Evolutionary conservation across 1,140 invertebrate species (phyloP), one percentile per base, ranked within the genome.

Genomic region (Cyclina sinensis): DNA sequence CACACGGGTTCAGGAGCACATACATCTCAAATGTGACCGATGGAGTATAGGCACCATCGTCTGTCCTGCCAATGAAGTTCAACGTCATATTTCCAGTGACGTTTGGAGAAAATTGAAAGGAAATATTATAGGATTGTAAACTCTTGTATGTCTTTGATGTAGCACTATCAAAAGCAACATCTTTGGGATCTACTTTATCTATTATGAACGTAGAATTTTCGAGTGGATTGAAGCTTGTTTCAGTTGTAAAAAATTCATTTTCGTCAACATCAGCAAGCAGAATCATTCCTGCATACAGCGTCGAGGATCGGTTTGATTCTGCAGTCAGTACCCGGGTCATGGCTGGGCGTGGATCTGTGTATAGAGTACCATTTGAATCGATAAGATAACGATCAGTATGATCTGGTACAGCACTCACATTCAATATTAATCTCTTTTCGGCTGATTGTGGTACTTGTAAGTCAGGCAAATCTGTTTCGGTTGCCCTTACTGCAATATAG

Each of bases 1-100:
- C 57, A 46, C 88, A 89, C 0, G 88, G 88, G 51, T 83, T 86
- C 27, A 39, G 21, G 21, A 89, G 32, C n/a, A 89, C 48, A 65
- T 51, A 83, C 43, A 89, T 21, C 18, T 59, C 46, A 0, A 89
- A 2, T 11, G 82, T 85, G 27, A 89, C 35, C 1, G 43, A 46
- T 12, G 51, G 81, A 37, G 81, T 85, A 24, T 59, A 85, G 30
- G 7, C n/a, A 2, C n/a, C 35, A 30, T 68, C 59, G 18, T 2
- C 30, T 16, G 14, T 43, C 27, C 46, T 0, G 12, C 43, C 46
- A 5, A 68, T 79, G 12, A 87, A 74, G 5, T 74, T n/a, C 3
- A 73, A 30, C 0, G 51, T 74, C 83, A 74, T 85, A 14, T 85
- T 85, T 46, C 70, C 70, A 43, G 24, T 35, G 4, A 57, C n/a